Conservation (phyloP, 2,113 vertebrate species). For the Cochlearius cochlearius region DNA sequence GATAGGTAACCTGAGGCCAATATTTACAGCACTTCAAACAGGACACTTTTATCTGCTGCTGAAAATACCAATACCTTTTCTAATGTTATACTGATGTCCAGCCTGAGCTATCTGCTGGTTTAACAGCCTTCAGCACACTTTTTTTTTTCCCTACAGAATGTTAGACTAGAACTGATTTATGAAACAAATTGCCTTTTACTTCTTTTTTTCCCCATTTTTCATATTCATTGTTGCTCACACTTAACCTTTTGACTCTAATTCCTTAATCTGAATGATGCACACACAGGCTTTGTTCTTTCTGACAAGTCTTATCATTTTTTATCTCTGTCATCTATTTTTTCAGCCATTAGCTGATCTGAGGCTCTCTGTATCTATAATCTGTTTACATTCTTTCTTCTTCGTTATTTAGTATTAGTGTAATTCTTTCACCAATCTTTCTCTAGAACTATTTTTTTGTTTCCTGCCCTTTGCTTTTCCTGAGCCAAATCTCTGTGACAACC, state of each 20-base stretch:
- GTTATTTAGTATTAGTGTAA: conserved; percentile 75
- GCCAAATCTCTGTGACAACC: conserved; percentile 40
- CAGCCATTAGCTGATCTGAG: conserved; percentile 73
- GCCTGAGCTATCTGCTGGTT: conserved; percentile 34
- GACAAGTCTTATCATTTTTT: conserved; percentile 79
- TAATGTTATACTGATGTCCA: background rate
- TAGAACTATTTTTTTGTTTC: conserved; percentile 38
- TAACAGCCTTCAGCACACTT: conserved; percentile 13
- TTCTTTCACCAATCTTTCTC: conserved; percentile 62
- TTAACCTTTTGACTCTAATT: conserved; percentile 80
- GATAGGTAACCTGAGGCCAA: background rate
- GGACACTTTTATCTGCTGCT: background rate
- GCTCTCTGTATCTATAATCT: conserved; percentile 74
- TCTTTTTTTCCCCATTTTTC: conserved; percentile 76
- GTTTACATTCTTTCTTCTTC: conserved; percentile 82
- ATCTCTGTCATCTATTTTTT: conserved; percentile 77
- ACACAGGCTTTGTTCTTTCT: conserved; percentile 79
- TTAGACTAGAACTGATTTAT: conserved; percentile 75
- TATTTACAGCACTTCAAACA: background rate
- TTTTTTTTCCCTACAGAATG: background rate
- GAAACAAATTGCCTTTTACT: conserved; percentile 72
- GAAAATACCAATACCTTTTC: background rate
- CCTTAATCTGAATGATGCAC: conserved; percentile 76
- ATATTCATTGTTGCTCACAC: conserved; percentile 79
- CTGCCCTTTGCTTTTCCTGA: conserved; percentile 37